Base-by-base conservation (phyloP, 2,113 vertebrate species). In the Zosterops pallidus region DNA sequence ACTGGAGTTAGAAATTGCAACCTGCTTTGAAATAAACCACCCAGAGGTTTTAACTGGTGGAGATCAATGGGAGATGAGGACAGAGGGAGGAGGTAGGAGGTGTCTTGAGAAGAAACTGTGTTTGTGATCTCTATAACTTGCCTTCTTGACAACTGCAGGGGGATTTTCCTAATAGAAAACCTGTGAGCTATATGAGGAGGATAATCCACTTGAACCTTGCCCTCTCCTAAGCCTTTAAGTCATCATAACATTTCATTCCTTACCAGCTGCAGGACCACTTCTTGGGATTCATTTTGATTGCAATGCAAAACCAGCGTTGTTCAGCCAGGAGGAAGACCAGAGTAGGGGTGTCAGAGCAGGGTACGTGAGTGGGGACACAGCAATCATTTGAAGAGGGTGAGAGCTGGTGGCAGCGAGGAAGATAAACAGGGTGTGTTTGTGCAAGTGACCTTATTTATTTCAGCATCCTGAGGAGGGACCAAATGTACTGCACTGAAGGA, bases 181-280 rank as follows among this genome's bases (percentile, higher is more conserved):
- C 79, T 83, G 67, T 53, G 79, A 94, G 85, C 85, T 93, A 77
- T 46, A 76, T 23, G 76, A 93, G 85, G 42, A 89, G 79, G 50
- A 25, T 80, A 88, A 96, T 91, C 84, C 91, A 80, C 79, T 91
- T 94, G 90, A 92, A 67, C 72, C 67, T 79, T 77, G 81, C 56
- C 52, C 76, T 77, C 72, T 83, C 42, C 78, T 85, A 85, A 94
- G 70, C 78, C 75, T 70, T 90, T 65, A 65, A 62, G 55, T 70
- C 81, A 52, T 88, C 50, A 29, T 28, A 75, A 62, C 39, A 67
- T 87, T 76, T 91, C 28, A 59, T 84, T 89, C 82, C 69, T 64
- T 41, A n/a, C 55, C 62, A 89, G 81, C 77, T 97, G 78, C 76
- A 71, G 79, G 84, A 31, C 12, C 4, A 9, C 33, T 78, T 91